Evolutionary conservation across 2,797 vertebrate genomes (phyloP).

Genomic region (Siniperca undulata): DNA sequence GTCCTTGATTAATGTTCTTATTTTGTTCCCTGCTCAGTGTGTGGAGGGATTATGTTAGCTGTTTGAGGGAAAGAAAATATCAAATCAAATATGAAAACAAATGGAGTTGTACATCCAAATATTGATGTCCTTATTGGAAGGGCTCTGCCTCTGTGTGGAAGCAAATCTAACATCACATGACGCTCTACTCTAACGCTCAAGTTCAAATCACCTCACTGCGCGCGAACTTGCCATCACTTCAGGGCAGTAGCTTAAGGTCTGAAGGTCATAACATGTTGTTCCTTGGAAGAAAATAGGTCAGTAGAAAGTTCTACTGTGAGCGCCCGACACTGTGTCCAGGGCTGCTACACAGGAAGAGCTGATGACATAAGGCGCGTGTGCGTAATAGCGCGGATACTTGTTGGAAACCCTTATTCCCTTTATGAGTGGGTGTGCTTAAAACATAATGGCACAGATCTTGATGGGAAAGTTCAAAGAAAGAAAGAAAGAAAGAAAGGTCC

Average conservation of each 20-base stretch:
- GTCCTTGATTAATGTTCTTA: constrained; percentile 54
- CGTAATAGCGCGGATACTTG: constrained; percentile 50
- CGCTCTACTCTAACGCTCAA: background rate
- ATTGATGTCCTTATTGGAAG: background rate
- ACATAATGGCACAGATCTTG: constrained; percentile 21
- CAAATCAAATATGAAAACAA: background rate
- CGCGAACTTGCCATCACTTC: background rate
- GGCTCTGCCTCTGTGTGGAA: background rate
- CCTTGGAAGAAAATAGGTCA: background rate
- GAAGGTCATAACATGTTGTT: constrained; percentile 6
- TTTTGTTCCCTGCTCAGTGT: constrained; percentile 21
- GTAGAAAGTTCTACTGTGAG: constrained; percentile 9
- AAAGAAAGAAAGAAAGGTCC: background rate
- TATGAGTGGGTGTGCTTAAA: constrained; percentile 41
- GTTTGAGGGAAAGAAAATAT: background rate
- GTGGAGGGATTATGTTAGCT: constrained; percentile 30
- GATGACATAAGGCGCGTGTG: constrained; percentile 37
- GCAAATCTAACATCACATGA: too few species aligned
- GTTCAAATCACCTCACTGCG: background rate
- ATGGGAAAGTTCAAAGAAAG: background rate
- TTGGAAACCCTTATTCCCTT: constrained; percentile 39
- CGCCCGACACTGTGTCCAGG: background rate
- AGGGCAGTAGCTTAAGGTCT: background rate
- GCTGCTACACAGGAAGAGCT: background rate
- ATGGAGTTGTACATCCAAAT: background rate